Conservation (phyloP, 1,140 invertebrate species). For the Trichonephila inaurata region DNA sequence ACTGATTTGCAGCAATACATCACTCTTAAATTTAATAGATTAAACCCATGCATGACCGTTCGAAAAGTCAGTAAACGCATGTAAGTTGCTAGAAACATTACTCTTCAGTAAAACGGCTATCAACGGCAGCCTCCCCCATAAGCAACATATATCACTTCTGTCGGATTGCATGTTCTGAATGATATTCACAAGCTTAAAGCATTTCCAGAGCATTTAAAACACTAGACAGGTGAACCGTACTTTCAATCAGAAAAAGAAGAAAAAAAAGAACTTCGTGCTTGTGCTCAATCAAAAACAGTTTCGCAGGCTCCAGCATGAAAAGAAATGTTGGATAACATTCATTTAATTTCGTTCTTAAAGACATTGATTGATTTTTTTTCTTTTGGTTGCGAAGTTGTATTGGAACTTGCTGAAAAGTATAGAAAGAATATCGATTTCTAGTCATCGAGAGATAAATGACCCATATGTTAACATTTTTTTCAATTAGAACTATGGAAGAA, state of each 20-base stretch:
- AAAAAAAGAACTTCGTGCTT: neutral
- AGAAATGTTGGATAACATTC: neutral
- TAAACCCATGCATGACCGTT: slow-evolving; percentile 33
- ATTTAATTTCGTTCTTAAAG: slow-evolving; percentile 10
- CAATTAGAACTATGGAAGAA: neutral
- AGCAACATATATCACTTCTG: slow-evolving; percentile 31
- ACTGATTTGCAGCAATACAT: slow-evolving; percentile 21
- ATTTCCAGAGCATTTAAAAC: neutral
- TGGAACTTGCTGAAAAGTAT: neutral
- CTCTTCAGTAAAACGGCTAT: slow-evolving; percentile 15
- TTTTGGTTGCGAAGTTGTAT: neutral
- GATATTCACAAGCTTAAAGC: neutral
- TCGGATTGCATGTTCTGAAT: slow-evolving; percentile 14
- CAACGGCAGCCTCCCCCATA: neutral
- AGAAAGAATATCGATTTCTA: neutral
- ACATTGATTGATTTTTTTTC: slow-evolving; percentile 11
- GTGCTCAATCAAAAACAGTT: neutral
- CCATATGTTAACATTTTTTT: neutral
- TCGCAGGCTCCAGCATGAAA: neutral
- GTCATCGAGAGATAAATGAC: neutral
- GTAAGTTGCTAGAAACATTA: slow-evolving; percentile 22
- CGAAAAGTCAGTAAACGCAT: slow-evolving; percentile 25
- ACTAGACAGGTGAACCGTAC: neutral
- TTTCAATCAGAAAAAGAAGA: neutral
- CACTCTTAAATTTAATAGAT: slow-evolving; percentile 32